Percentiles rank a stretch among this genome's conserved stretches.
Conservation (phyloP, 2,888 invertebrate genomes). For the Metopia argyrocephala region DNA sequence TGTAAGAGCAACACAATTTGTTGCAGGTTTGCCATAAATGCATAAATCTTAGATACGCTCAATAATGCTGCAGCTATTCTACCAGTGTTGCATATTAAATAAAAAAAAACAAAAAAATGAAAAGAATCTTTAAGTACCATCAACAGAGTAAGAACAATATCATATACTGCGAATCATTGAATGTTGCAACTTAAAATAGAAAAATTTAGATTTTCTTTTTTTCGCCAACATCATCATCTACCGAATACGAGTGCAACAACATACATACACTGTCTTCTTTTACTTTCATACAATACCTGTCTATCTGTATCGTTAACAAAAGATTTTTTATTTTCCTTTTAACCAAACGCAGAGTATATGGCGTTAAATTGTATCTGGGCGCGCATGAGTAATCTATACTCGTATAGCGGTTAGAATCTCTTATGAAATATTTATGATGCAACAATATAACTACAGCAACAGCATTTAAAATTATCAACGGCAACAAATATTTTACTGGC, state of each 20-base stretch:
- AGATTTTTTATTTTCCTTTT: background rate
- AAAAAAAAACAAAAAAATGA: slow-evolving; percentile 11
- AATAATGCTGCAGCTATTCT: slow-evolving; percentile 27
- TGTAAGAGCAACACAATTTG: slow-evolving; percentile 42
- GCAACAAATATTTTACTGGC: background rate
- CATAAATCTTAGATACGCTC: slow-evolving; percentile 43
- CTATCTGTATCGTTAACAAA: slow-evolving; percentile 1
- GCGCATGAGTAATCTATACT: slow-evolving; percentile 54
- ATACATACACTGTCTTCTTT: slow-evolving; percentile 38
- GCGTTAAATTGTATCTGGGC: slow-evolving; percentile 46
- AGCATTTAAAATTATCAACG: slow-evolving; percentile 8
- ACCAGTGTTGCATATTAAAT: slow-evolving; percentile 21
- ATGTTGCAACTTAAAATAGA: slow-evolving; percentile 14
- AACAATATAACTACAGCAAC: background rate
- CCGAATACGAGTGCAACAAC: slow-evolving; percentile 36
- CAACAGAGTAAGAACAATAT: slow-evolving; percentile 25
- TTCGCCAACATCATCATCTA: background rate
- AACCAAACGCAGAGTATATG: slow-evolving; percentile 30
- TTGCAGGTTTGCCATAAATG: slow-evolving; percentile 39
- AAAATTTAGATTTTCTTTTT: background rate
- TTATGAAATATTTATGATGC: slow-evolving; percentile 27
- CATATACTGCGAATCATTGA: slow-evolving; percentile 43
- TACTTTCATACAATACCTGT: slow-evolving; percentile 20
- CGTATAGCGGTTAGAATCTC: slow-evolving; percentile 40
- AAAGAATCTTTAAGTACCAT: background rate